Percentiles rank a stretch among this genome's conserved stretches.
Evolutionary conservation across 2,797 vertebrate species (phyloP).

Genomic region (Botia kubotai): DNA sequence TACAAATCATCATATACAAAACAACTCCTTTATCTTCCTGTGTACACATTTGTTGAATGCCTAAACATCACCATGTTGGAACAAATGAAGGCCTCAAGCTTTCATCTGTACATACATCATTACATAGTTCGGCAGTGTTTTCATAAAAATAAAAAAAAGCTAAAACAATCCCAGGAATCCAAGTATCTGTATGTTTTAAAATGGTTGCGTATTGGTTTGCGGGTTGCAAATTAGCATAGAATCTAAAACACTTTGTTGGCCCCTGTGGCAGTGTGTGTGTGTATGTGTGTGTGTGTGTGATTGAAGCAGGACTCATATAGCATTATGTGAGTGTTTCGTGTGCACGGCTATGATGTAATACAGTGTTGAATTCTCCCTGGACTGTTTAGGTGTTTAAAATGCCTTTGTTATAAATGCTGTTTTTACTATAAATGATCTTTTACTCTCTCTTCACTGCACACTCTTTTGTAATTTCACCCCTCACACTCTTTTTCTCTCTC

Average conservation of each 20-base stretch:
- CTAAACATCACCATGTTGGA: conserved; percentile 6
- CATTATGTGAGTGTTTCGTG: background rate
- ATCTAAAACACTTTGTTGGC: conserved; percentile 7
- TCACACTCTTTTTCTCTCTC: conserved; percentile 29
- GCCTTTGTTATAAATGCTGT: conserved; percentile 44
- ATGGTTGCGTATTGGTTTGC: background rate
- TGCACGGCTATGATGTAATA: conserved; percentile 67
- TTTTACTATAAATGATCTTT: conserved; percentile 65
- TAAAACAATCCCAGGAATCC: background rate
- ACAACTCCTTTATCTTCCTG: background rate
- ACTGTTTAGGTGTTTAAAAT: conserved; percentile 63
- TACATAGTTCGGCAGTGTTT: background rate
- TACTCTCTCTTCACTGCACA: conserved; percentile 16
- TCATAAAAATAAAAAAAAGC: background rate
- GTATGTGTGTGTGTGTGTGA: too few species aligned
- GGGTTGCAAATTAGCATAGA: background rate
- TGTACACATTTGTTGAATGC: conserved; percentile 9
- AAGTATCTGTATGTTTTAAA: background rate
- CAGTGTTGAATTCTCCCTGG: conserved; percentile 74
- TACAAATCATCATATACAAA: background rate
- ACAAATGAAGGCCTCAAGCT: background rate
- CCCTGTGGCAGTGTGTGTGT: conserved; percentile 66
- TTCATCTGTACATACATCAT: conserved; percentile 18
- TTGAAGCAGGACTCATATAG: too few species aligned
- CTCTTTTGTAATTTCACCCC: conserved; percentile 41